Base-by-base conservation (phyloP, 2,113 vertebrate genomes). In the Centropus unirufus region DNA sequence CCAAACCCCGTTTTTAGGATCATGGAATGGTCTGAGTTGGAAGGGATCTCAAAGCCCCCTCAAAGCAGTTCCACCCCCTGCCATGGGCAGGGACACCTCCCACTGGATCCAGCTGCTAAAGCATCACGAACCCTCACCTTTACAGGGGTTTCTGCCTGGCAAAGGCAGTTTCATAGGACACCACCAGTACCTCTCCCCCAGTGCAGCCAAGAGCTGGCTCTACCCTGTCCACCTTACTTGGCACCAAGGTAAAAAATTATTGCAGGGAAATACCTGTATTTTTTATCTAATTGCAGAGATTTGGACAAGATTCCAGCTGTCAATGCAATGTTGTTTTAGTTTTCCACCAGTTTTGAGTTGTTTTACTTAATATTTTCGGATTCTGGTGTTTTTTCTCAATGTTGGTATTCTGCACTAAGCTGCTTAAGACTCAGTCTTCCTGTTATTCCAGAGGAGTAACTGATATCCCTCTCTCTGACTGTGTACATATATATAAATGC, bases 261-360 rank as follows among this genome's bases (percentile, higher is more conserved):
- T n/a, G 12, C 11, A 29, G 62, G 14, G 36, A 29, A 83, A 26
- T 72, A 39, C 0, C 29, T 13, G 3, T 1, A 36, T 4, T 6
- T 64, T 78, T 47, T 16, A 34, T 34, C 22, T 52, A 5, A 9
- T 11, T 12, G 23, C 26, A 32, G 46, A 32, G 46, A 62, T 14
- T 34, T 14, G 24, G 44, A 20, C 30, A 58, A 58, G 66, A 55
- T 30, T 24, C 26, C 54, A 76, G 32, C 34, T 90, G 66, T 30
- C 78, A 90, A 85, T 9, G 46, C 32, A 52, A 9, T 11, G 4
- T 54, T 85, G 78, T 3, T 24, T 8, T 13, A 15, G 1, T 36
- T 58, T 66, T 61, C 42, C 23, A 15, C 2, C 34, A 16, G 27
- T 51, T 87, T 77, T 54, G 20, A 12, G 40, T 32, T 11, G 24